A percentile compares a stretch with the other conserved stretches of the same genome.
Conservation (phyloP, 2,113 vertebrate species). For the Ammodramus savannarum region DNA sequence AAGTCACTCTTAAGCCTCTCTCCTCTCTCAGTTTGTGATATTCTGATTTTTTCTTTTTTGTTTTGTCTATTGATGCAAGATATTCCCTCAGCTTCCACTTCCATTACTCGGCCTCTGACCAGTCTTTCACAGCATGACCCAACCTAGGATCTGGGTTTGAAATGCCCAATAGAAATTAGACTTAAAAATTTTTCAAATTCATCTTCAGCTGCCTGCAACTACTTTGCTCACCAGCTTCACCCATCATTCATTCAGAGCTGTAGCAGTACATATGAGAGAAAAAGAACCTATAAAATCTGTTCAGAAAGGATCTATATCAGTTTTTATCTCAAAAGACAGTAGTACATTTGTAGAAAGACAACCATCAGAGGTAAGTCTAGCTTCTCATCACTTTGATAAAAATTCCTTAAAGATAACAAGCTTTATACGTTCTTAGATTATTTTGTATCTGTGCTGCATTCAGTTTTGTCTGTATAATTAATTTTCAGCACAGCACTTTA, state of each 20-base stretch:
- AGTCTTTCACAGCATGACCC: neutral
- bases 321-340: neutral
- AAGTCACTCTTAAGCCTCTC: neutral
- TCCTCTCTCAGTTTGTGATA: neutral
- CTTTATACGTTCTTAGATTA: neutral
- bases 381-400: neutral
- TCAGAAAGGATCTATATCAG: neutral
- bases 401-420: neutral
- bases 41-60: neutral
- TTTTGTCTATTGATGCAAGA: neutral
- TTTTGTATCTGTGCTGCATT: neutral
- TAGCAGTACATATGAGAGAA: neutral
- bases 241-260: neutral
- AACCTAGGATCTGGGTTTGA: neutral
- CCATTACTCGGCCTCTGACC: neutral
- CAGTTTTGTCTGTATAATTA: neutral
- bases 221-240: neutral
- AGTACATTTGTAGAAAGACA: neutral
- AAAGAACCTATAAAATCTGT: neutral
- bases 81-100: neutral
- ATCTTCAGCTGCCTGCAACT: neutral
- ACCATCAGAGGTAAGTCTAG: neutral
- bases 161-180: neutral
- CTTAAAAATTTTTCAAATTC: neutral
- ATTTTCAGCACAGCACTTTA: neutral